Base-by-base conservation (phyloP, 2,888 invertebrate genomes). In the Caenorhabditis sulstoni region DNA sequence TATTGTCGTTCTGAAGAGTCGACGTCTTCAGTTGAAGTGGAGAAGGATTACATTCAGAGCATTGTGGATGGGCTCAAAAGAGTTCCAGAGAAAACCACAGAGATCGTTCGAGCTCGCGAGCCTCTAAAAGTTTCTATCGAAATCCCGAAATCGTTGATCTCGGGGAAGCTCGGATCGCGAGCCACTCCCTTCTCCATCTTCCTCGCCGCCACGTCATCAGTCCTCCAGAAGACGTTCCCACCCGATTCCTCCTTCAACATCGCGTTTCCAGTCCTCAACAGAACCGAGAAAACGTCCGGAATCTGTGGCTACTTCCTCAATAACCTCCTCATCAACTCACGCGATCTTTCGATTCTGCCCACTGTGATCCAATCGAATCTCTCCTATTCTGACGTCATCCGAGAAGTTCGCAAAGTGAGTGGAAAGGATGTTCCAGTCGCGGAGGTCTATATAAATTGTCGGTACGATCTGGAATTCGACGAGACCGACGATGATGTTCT, bases 271-370 rank as follows among this genome's bases (percentile, higher is more conserved):
- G 66, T 68, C 3, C 44, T 78, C 1, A 85, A 86, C 47, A 52
- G 87, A 52, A 77, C 49, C 9, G 53, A 47, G 9, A 66, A 70
- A 39, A 82, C 70, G 7, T 55, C 65, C 0, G 50, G 84, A 14
- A 65, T 81, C 14, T 67, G 86, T 18, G 87, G 87, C 14, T 86
- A 84, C 59, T 87, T 87, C 50, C 76, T 87, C 22, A 87, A 86
- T 16, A 87, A 86, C 52, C 35, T 86, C 9, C 50, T 86, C 7
- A 75, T 85, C n/a, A 61, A 64, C 22, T 23, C 65, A 2, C 12
- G 20, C n/a, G 4, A 76, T 29, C 37, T 67, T 4, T 37, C 20
- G 1, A 4, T 3, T 14, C 64, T 64, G n/a, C 22, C 67, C 12
- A n/a, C 50, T 1, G 47, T 79, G 8, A 37, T 73, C 14, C 49